Base-by-base conservation (phyloP, 2,797 vertebrate species). In the Sebastes hubbsi region DNA sequence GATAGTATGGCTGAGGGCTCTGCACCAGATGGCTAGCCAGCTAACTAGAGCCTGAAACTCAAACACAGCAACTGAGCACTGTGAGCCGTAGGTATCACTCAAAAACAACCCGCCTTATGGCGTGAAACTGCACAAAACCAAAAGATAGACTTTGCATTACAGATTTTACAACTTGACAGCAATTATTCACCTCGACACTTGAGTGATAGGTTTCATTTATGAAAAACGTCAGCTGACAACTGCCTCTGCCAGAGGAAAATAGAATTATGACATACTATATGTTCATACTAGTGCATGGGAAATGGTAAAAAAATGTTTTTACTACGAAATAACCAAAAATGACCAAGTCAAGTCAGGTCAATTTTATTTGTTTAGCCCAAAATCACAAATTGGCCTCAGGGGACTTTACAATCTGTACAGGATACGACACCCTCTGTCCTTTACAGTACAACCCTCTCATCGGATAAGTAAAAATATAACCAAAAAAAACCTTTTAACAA, bases 1-100 rank as follows among this genome's bases (percentile, higher is more conserved):
- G 71, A 66, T 55, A 63, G 73, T 12, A 63, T 34, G 79, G 85
- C 89, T 88, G 83, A 81, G 42, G 73, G 85, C 86, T 90, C 77
- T 66, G 75, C 66, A 88, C 62, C 89, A 93, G 85, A 84, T 87
- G 87, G 81, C 66, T 76, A 72, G 63, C 82, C 67, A 63, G 86
- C 91, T 83, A 90, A 86, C 80, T 72, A 70, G 68, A 90, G 83
- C 88, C 84, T 89, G 82, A 83, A 91, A 83, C 46, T 71, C 81
- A 87, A 83, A 83, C 78, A 81, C 27, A 74, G 69, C 34, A 9
- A 72, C 59, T 59, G 77, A 85, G 83, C 66, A 34, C 75, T 54
- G 85, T 64, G 61, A 88, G 80, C 29, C 49, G 20, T n/a, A 20
- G n/a, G 29, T 42, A 62, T 56, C 62, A 24, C 67, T 84, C 20